Evolutionary conservation across 2,888 invertebrate species (phyloP).

Genomic region (Lepeophtheirus nordmannii): DNA sequence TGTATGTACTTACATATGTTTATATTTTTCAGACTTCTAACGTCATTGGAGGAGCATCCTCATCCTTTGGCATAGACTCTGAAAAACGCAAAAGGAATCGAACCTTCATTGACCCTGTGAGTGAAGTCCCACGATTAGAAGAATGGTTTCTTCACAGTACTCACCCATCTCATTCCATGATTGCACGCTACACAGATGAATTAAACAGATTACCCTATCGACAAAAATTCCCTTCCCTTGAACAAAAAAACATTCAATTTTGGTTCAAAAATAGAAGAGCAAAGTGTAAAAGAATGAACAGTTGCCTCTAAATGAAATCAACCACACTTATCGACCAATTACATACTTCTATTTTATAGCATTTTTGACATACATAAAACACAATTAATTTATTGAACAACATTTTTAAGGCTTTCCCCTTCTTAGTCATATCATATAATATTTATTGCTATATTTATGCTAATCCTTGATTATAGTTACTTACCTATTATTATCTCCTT

Average conservation of each 20-base stretch:
- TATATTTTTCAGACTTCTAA: neutral
- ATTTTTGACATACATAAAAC: too few species aligned
- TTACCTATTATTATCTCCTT: too few species aligned
- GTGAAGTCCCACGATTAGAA: slow-evolving; percentile 83
- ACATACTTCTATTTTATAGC: too few species aligned
- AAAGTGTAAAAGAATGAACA: slow-evolving; percentile 88
- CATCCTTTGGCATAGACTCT: slow-evolving; percentile 37
- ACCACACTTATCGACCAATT: too few species aligned
- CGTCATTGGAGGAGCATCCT: slow-evolving; percentile 29
- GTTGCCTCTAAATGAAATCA: slow-evolving; percentile 36
- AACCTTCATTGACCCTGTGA: slow-evolving; percentile 96
- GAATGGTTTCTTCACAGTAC: slow-evolving; percentile 96
- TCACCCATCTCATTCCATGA: slow-evolving; percentile 93
- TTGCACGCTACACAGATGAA: slow-evolving; percentile 92
- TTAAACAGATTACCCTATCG: slow-evolving; percentile 90
- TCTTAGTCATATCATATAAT: neutral
- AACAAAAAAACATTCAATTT: slow-evolving; percentile 97
- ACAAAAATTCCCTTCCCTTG: slow-evolving; percentile 93
- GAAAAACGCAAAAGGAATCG: slow-evolving; percentile 85
- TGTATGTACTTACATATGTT: neutral
- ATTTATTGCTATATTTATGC: neutral
- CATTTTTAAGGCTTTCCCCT: too few species aligned
- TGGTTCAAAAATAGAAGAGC: slow-evolving; percentile 99
- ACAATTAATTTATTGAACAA: too few species aligned
- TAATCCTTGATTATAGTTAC: too few species aligned